A percentile compares a stretch with the other conserved stretches of the same genome.
Evolutionary conservation across 2,797 vertebrate species (phyloP).

Genomic region (Gephyroberyx darwinii): DNA sequence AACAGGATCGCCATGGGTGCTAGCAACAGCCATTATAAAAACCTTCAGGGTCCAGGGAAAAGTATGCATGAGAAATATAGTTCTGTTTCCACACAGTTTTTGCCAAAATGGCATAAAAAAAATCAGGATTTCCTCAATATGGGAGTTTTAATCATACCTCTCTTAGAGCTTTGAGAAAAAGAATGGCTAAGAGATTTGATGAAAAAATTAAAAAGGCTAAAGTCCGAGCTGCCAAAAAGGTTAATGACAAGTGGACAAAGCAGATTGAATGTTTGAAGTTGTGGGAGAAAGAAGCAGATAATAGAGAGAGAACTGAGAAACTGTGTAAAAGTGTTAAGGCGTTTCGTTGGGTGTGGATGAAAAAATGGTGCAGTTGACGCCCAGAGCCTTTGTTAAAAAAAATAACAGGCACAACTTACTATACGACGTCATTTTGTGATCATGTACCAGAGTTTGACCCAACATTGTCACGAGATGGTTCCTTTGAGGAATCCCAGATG

Average conservation of each 20-base stretch:
- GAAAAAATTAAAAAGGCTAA: not conserved
- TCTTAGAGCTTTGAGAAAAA: not conserved
- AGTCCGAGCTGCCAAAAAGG: not conserved
- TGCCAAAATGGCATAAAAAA: not conserved
- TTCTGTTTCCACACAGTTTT: not conserved
- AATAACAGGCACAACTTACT: not conserved
- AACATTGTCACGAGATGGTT: not conserved
- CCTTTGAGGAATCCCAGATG: not conserved
- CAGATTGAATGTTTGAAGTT: not conserved
- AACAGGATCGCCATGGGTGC: not conserved
- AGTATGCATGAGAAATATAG: not conserved
- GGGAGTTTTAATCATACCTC: constrained; percentile 4
- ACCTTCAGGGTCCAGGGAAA: not conserved
- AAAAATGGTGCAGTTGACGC: not conserved
- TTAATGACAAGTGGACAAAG: not conserved
- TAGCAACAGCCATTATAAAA: not conserved
- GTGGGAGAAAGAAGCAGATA: not conserved
- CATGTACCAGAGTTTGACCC: not conserved
- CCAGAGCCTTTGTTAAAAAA: not conserved
- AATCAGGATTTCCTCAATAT: not conserved
- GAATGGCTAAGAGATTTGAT: not conserved
- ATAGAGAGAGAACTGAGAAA: not conserved
- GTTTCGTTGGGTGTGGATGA: not conserved
- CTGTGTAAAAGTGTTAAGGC: not conserved
- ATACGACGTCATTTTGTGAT: not conserved